Evolutionary conservation across 2,888 invertebrate genomes (phyloP).

Genomic region (Molorchus minor): DNA sequence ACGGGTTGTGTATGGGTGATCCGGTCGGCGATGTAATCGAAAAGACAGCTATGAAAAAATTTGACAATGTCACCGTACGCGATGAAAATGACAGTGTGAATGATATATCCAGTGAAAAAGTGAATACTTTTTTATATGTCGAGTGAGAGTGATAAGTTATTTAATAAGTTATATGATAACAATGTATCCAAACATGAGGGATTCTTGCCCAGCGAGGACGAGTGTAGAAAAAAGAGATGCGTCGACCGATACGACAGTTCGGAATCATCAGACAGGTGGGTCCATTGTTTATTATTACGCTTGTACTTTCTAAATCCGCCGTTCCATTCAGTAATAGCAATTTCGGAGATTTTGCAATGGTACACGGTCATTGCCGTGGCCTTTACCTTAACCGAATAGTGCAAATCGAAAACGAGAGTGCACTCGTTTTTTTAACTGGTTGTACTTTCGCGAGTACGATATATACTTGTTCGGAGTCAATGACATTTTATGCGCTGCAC

Average conservation of each 20-base stretch:
- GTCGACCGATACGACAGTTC: slow-evolving; percentile 93
- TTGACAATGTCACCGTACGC: slow-evolving; percentile 60
- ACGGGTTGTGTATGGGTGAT: slow-evolving; percentile 75
- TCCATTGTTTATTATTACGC: slow-evolving; percentile 35
- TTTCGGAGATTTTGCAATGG: slow-evolving; percentile 35
- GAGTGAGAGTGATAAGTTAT: slow-evolving; percentile 60
- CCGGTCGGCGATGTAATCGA: slow-evolving; percentile 69
- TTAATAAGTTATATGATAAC: slow-evolving; percentile 55
- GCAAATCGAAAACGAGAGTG: slow-evolving; percentile 60
- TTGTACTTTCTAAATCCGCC: slow-evolving; percentile 23
- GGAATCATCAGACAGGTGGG: slow-evolving; percentile 91
- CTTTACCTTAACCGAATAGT: slow-evolving; percentile 60
- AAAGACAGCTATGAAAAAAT: slow-evolving; percentile 67
- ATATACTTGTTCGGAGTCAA: slow-evolving; percentile 52
- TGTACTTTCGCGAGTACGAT: slow-evolving; percentile 53
- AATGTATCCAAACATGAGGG: slow-evolving; percentile 53
- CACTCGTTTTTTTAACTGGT: slow-evolving; percentile 50
- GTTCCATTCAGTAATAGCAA: slow-evolving; percentile 36
- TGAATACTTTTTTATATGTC: slow-evolving; percentile 61
- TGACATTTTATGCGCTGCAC: slow-evolving; percentile 45
- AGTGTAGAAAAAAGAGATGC: slow-evolving; percentile 84
- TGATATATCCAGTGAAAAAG: slow-evolving; percentile 67
- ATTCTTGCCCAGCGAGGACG: slow-evolving; percentile 50
- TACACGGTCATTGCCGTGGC: slow-evolving; percentile 60
- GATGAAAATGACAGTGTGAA: slow-evolving; percentile 63